Conservation (phyloP, 2,888 invertebrate species). For the Oxytorus armatus region DNA sequence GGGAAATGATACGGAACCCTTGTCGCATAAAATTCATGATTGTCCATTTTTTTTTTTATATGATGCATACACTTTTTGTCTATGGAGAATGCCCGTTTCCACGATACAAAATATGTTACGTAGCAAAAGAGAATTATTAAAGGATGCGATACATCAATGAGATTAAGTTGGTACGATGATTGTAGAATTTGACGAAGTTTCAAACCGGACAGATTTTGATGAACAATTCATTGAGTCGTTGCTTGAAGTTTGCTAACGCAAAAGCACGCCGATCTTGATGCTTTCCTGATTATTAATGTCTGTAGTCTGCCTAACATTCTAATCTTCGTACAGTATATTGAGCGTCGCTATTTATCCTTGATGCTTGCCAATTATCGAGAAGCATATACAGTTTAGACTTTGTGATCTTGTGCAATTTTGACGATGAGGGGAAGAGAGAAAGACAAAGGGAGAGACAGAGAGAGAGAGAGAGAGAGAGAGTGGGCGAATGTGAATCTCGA, state of each 20-base stretch:
- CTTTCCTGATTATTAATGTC: no score
- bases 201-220: constrained; percentile 9
- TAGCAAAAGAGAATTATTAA: constrained; percentile 24
- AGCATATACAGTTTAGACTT: background rate
- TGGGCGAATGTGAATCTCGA: constrained; percentile 42
- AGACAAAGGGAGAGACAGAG: background rate
- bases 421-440: background rate
- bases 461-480: constrained; percentile 2
- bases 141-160: constrained; percentile 2
- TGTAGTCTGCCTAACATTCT: no score
- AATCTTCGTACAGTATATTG: background rate
- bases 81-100: no score
- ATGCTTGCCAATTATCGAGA: constrained; percentile 1
- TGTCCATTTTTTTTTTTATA: no score
- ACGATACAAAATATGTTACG: background rate
- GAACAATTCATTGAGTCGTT: constrained; percentile 20
- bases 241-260: constrained; percentile 4
- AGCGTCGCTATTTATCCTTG: background rate
- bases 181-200: background rate
- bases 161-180: background rate
- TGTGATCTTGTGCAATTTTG: background rate
- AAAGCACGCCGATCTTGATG: no score
- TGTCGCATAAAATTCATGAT: no score
- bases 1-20: no score
- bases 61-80: no score